Percentiles rank a stretch among this genome's conserved stretches.
Evolutionary conservation across 2,888 invertebrate genomes (phyloP).

Genomic region (Parascotia fuliginaria): DNA sequence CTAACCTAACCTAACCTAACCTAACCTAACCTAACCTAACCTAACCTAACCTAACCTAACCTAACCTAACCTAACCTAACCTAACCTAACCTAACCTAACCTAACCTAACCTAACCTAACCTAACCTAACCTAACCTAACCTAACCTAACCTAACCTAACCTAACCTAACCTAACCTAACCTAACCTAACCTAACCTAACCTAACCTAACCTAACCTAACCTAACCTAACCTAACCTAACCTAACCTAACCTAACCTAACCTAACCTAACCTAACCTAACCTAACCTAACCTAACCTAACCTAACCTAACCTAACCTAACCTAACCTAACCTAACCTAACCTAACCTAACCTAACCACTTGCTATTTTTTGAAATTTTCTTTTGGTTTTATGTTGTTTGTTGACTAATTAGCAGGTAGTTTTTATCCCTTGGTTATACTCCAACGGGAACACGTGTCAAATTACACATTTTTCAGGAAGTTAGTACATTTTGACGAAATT

Average conservation of each 20-base stretch:
- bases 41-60: slow-evolving; percentile 18
- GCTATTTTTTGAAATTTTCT: too few species aligned
- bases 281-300: slow-evolving; percentile 12
- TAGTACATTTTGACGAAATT: too few species aligned
- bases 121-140: slow-evolving; percentile 21
- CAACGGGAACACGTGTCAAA: too few species aligned
- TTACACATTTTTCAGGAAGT: too few species aligned
- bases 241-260: slow-evolving; percentile 13
- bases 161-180: slow-evolving; percentile 14
- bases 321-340: slow-evolving; percentile 12
- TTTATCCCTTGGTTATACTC: too few species aligned
- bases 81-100: slow-evolving; percentile 19
- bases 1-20: slow-evolving; percentile 8
- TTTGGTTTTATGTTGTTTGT: too few species aligned
- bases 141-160: slow-evolving; percentile 17
- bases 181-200: slow-evolving; percentile 14
- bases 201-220: slow-evolving; percentile 14
- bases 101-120: slow-evolving; percentile 11
- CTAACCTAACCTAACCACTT: slow-evolving; percentile 11
- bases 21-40: slow-evolving; percentile 15
- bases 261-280: slow-evolving; percentile 12
- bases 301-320: slow-evolving; percentile 12
- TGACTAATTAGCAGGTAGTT: too few species aligned
- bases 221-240: slow-evolving; percentile 14
- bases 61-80: slow-evolving; percentile 20